Base-by-base conservation (phyloP, 2,797 vertebrate genomes). In the Molossus molossus region DNA sequence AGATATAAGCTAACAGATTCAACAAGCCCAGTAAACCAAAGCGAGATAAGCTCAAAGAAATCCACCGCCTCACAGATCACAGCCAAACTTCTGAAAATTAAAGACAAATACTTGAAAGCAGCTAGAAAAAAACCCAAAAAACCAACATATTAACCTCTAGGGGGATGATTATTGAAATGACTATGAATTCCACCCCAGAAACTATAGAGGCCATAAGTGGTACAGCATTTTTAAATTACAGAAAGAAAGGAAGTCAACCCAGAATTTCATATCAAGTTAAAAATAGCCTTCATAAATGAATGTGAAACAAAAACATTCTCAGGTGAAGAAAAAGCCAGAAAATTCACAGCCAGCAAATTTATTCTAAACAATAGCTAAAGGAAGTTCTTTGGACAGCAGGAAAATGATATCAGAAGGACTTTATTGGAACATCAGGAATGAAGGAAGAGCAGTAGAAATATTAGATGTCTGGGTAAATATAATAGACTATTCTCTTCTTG, bases 1-100 rank as follows among this genome's bases (percentile, higher is more conserved):
- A 84, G 33, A 57, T 23, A 50, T 69, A 87, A 83, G 70, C 45
- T 17, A 23, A 29, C 62, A 72, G n/a, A 65, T 83, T 83, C 10
- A 67, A 62, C 70, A 80, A 93, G 33, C 23, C 18, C 6, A 55
- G 23, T 55, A 77, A 69, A 84, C 60, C 11, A 20, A 55, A 57
- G 25, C 21, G 67, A 69, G 48, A 79, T 65, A 79, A 79, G 17
- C 53, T 21, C n/a, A n/a, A 53, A 92, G 82, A 91, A 67, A 60
- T 81, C 18, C 11, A 67, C 3, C 33, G 5, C 23, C 20, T 62
- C 50, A 48, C 33, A 77, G 17, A 48, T 48, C 29, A 77, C 57
- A 80, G 40, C 75, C 50, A 94, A 48, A 88, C n/a, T 73, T 86
- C 25, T 73, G n/a, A 88, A 88, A 91, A 83, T 18, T 25, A 73